phyloP scores from a whole-genome alignment of 64 coral and sea anemone species.

The Astreopora myriophthalma region DNA sequence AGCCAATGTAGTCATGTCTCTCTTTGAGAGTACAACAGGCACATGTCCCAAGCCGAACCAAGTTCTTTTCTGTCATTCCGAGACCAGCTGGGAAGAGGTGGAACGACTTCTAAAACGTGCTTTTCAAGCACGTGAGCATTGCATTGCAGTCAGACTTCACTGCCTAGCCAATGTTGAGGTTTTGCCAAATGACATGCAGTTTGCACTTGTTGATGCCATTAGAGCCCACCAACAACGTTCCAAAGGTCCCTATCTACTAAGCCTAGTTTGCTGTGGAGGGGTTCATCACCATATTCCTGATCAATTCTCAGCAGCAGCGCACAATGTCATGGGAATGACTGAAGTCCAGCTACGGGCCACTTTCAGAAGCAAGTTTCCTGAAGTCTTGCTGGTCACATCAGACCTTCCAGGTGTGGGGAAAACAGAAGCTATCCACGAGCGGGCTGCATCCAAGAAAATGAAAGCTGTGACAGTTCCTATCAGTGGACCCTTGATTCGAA shows the following conservation, averaged over 20 bases:
- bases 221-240: not conserved
- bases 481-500: conserved; percentile 79
- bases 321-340: conserved; percentile 82
- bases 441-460: conserved; percentile 43
- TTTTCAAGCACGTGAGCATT: conserved; percentile 61
- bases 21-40: conserved; percentile 70
- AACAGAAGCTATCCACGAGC: conserved; percentile 71
- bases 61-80: conserved; percentile 81
- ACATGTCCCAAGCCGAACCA: conserved; percentile 79
- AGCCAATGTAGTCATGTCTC: conserved; percentile 80
- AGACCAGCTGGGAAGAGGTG: conserved; percentile 92
- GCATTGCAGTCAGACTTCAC: conserved; percentile 37
- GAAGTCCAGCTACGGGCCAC: conserved; percentile 54
- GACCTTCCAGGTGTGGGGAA: conserved; percentile 91
- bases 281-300: conserved; percentile 89
- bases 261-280: conserved; percentile 89
- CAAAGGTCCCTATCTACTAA: conserved; percentile 56
- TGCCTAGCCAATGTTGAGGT: conserved; percentile 93
- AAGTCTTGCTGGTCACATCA: conserved; percentile 79
- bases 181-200: conserved; percentile 90
- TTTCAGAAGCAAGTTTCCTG: conserved; percentile 57
- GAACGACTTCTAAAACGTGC: conserved; percentile 70
- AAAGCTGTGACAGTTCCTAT: conserved; percentile 78
- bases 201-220: conserved; percentile 77
- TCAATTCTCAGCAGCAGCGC: conserved; percentile 67